Conservation (phyloP, 2,888 invertebrate species). For the Drosophila stalkeri region DNA sequence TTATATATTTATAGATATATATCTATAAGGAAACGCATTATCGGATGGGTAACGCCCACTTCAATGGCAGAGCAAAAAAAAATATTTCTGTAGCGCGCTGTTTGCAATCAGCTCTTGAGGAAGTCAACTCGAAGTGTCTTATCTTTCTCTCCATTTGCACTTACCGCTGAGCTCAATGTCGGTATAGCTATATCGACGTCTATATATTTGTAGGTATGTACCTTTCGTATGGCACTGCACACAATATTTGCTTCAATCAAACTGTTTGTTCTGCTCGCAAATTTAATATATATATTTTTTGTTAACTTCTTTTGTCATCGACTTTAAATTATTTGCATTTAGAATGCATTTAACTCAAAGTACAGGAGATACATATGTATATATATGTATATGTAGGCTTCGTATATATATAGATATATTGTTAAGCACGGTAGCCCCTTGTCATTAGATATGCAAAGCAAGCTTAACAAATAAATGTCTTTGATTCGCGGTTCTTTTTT, state of each 20-base stretch:
- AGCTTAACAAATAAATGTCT: conserved; percentile 45
- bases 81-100: conserved; percentile 16
- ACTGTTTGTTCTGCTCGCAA: conserved; percentile 44
- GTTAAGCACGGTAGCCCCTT: conserved; percentile 9
- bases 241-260: conserved; percentile 53
- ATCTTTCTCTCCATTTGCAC: conserved; percentile 37
- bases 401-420: not conserved
- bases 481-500: conserved; percentile 48
- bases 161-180: conserved; percentile 30
- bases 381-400: not conserved
- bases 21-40: conserved; percentile 10
- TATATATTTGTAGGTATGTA: conserved; percentile 1
- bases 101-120: conserved; percentile 39
- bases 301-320: conserved; percentile 23
- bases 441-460: conserved; percentile 50
- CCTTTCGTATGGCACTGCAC: not conserved
- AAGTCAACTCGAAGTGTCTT: conserved; percentile 32
- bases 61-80: conserved; percentile 10
- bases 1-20: not conserved
- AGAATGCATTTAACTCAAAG: not conserved
- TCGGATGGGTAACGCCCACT: conserved; percentile 38
- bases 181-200: conserved; percentile 22
- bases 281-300: conserved; percentile 5
- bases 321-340: conserved; percentile 20
- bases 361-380: not conserved